Base-by-base conservation (phyloP, 2,113 vertebrate genomes). In the Phasianus colchicus region DNA sequence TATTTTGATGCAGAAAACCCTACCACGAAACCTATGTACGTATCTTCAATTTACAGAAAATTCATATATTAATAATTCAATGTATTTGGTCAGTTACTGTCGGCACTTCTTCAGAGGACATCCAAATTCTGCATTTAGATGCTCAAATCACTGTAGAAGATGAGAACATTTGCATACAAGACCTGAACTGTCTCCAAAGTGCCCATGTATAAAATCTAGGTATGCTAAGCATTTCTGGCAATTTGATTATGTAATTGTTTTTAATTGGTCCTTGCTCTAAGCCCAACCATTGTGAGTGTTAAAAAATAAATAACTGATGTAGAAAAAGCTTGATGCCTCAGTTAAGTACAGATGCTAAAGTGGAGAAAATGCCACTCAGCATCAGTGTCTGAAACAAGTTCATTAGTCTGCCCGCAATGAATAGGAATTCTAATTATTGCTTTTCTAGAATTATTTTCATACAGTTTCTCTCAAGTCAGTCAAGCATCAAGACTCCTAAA, bases 251-350 rank as follows among this genome's bases (percentile, higher is more conserved):
- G 14, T 82, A 93, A 70, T 69, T 70, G 14, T 15, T 94, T 93
- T 87, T 79, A 89, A 90, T 90, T 90, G 82, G 43, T 57, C 24
- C 54, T 81, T 78, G 9, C 83, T 92, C 70, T 89, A 87, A 92
- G 42, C 45, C 45, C 38, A 67, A 52, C 60, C n/a, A 70, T 13
- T 61, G 78, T 75, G 48, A 87, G 27, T 70, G 42, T 70, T 89
- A 76, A 86, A 88, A 93, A 84, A 77, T 34, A 81, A 90, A 20
- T 88, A 81, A 82, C 52, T 75, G 43, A 83, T 77, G 69, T 54
- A 89, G 27, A 77, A 30, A 69, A 82, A 65, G n/a, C 42, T 79
- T 73, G 27, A 63, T 0, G 1, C 43, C 19, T 92, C 45, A 58
- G 24, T 63, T 74, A 89, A 81, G 30, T 70, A 38, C 66, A 84